Evolutionary conservation across 1,140 invertebrate species (phyloP), one percentile per base, ranked within the genome.

Genomic region (Drosophila seguyi): DNA sequence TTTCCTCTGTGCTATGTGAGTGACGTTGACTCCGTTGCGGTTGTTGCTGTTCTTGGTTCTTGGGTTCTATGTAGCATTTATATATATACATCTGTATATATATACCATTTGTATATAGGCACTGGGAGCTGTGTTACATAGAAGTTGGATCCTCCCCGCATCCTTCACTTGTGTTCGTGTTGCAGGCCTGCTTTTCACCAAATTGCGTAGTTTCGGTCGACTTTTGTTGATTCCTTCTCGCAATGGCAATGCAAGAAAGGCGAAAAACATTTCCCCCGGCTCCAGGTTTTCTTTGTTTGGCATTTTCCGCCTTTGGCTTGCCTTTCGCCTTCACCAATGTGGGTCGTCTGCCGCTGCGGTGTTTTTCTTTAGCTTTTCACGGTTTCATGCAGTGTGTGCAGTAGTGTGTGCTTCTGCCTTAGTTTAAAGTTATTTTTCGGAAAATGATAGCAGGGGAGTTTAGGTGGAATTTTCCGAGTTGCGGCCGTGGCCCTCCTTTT

Each of bases 1-100:
- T 59, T 71, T 72, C 52, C 22, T 48, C 22, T n/a, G 39, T 38
- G 52, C 14, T 75, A 74, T 84, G 81, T 81, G 85, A 90, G 69
- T 90, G 85, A 90, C 85, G 86, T 90, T 79, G 85, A 78, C 73
- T 86, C 69, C 61, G 67, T 58, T 77, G 75, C 59, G 69, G 58
- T 73, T 76, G 62, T 59, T 75, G 63, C 29, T 57, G 44, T 45
- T 55, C 34, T 47, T 47, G 22, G 14, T 6, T 47, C 18, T 44
- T 60, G 59, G 78, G 72, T 18, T 63, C 60, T 65, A 57, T 71
- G 60, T 60, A 50, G 52, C 72, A 77, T 38, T 55, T 55, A 38
- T 55, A 38, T 55, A 55, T n/a, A 25, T 14, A 34, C 25, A 47
- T 55, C 34, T 25, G 14, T 8, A 27, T 42, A 41, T 61, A 50